Evolutionary conservation across 2,113 vertebrate species (phyloP), one percentile per base, ranked within the genome.

Genomic region (Paraplagusia blochii): DNA sequence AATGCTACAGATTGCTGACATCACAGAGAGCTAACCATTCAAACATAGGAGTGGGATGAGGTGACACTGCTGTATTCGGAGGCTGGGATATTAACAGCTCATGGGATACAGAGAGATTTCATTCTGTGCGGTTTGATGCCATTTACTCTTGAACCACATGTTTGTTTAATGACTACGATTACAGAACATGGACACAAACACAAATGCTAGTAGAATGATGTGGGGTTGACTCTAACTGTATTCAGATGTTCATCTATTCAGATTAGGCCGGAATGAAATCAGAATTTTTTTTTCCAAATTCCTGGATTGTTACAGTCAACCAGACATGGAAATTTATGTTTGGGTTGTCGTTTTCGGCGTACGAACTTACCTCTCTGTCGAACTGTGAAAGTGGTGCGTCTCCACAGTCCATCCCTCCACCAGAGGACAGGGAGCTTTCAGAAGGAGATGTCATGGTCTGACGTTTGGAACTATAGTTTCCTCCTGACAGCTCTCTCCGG

Each of bases 401-500:
- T 0, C 91, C 94, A 6, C 94, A 93, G 76, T 99, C 95, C 91
- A 94, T 87, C 55, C 96, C 97, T 9, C 95, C 96, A 2, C 95
- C 96, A 0, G 96, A 99, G 12, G 96, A 99, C 79, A 98, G 80
- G 1, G 97, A 98, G 53, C 97, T 96, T 57, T 98, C 96, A 0
- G 95, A 98, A 0, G 95, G 97, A 0, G 97, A 98, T 1, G 95
- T 94, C 93, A 97, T 90, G 39, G 96, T 92, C 85, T 95, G 95
- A 1, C 92, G 91, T 66, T 95, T 96, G 0, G 90, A 90, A 8
- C 88, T 88, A 19, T 96, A 97, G 88, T 94, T 97, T 10, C 96
- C 90, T 1, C 95, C 93, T 0, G 95, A 97, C 74, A 97, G 85
- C 47, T 99, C 97, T 71, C 97, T 84, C 72, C 93, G 90, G 53